phyloP scores from a whole-genome alignment of 2,113 vertebrate genomes.

The Planiliza haematocheilus region DNA sequence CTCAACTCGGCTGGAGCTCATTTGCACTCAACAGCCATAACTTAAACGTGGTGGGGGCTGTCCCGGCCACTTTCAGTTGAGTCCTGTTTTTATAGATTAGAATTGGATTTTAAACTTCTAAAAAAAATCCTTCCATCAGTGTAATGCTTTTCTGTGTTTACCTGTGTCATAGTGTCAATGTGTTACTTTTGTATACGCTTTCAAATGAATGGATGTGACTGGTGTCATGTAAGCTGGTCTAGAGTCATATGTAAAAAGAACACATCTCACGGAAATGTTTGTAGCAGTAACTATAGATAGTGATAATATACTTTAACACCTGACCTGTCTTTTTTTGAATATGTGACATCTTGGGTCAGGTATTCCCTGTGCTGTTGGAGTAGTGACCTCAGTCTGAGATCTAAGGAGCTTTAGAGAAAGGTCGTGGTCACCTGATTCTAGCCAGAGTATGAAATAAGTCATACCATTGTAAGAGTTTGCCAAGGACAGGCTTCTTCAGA shows the following conservation, averaged over 20 bases:
- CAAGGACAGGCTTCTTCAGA: too few species aligned
- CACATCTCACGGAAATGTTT: neutral
- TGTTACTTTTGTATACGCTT: neutral
- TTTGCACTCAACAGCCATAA: constrained; percentile 56
- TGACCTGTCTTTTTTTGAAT: too few species aligned
- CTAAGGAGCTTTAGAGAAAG: too few species aligned
- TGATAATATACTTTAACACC: too few species aligned
- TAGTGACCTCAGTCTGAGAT: too few species aligned
- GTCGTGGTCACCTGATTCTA: too few species aligned
- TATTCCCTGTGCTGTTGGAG: too few species aligned
- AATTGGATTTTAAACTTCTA: constrained; percentile 15
- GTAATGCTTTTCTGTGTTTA: constrained; percentile 9
- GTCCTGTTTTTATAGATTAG: constrained; percentile 31
- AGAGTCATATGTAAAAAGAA: neutral
- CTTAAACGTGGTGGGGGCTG: constrained; percentile 39
- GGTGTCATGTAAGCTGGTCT: neutral
- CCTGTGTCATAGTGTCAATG: constrained; percentile 10
- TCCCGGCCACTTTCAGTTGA: constrained; percentile 9
- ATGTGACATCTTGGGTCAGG: too few species aligned
- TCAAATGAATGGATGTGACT: constrained; percentile 5
- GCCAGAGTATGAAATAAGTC: too few species aligned
- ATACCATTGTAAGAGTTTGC: too few species aligned
- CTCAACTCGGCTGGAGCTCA: constrained; percentile 52
- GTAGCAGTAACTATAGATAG: neutral
- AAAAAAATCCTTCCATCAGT: neutral